Evolutionary conservation across 2,797 vertebrate genomes (phyloP).

Genomic region (Acrocephalus scirpaceus): DNA sequence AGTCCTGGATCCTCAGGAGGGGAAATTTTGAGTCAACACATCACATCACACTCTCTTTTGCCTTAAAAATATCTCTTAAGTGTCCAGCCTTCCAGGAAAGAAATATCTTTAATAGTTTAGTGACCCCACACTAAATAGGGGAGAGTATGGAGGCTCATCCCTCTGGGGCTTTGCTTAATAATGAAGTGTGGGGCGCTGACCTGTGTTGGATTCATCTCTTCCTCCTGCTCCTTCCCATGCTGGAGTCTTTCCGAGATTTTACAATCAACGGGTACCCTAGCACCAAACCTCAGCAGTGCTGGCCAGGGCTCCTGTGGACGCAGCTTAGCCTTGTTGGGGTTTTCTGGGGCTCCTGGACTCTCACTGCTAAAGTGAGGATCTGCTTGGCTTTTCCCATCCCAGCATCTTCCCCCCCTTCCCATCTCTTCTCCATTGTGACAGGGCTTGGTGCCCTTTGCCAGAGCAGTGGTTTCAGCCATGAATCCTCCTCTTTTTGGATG

Average conservation of each 20-base stretch:
- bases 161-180: background rate
- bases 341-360: slow-evolving; percentile 20
- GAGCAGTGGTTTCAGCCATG: slow-evolving; percentile 29
- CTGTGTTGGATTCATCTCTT: background rate
- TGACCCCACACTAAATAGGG: background rate
- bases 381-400: slow-evolving; percentile 61
- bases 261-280: background rate
- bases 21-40: background rate
- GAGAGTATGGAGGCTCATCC: background rate
- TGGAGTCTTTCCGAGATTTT: background rate
- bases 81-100: background rate
- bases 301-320: background rate
- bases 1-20: background rate
- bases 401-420: background rate
- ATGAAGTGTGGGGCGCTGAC: background rate
- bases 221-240: background rate
- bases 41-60: background rate
- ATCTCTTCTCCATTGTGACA: background rate
- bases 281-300: slow-evolving; percentile 58
- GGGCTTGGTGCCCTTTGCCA: slow-evolving; percentile 50
- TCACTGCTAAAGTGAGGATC: slow-evolving; percentile 26
- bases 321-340: slow-evolving; percentile 19
- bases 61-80: background rate
- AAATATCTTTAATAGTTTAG: background rate
- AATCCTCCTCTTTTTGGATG: slow-evolving; percentile 32